Base-by-base conservation (phyloP, 2,888 invertebrate genomes). In the Agelastica alni region DNA sequence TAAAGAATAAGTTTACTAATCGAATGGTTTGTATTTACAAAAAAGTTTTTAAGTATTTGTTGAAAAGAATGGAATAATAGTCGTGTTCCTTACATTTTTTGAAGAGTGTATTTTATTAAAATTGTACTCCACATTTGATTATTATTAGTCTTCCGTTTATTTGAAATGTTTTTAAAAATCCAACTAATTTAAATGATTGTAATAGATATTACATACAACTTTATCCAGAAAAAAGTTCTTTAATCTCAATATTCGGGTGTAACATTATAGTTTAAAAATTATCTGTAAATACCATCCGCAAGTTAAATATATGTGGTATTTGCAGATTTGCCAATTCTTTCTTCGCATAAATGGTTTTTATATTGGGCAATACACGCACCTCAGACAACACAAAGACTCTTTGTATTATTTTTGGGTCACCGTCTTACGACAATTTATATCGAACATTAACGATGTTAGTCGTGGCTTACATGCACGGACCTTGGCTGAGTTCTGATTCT, bases 401-500 rank as follows among this genome's bases (percentile, higher is more conserved):
- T 39, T 48, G 18, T 48, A 20, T 18, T 41, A 5, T 17, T 37
- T 48, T 31, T 17, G 16, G 48, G 48, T 41, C 48, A 48, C 28
- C 47, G 36, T 46, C 34, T 36, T 37, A 6, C 10, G 28, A 47
- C 37, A 37, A 47, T 47, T 18, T 39, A 16, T 22, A 20, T 44
- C 17, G 13, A 18, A 16, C 26, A 18, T 47, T 13, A 14, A 28
- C 28, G 12, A 47, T 47, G 37, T 37, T 47, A 22, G 16, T 16
- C 34, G 34, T 9, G 14, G n/a, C 7, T 36, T 28, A 31, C 28
- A 7, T 39, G 39, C 30, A 26, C 31, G 48, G 41, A 26, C 49
- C 49, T 41, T 49, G 49, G 41, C 49, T 41, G 32, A 32, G 41
- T 41, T 41, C 41, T 49, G 22, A 31, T 22, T 30, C 30, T 39